Evolutionary conservation across 1,140 invertebrate genomes (phyloP), one percentile per base, ranked within the genome.

Genomic region (Centruroides sculpturatus): DNA sequence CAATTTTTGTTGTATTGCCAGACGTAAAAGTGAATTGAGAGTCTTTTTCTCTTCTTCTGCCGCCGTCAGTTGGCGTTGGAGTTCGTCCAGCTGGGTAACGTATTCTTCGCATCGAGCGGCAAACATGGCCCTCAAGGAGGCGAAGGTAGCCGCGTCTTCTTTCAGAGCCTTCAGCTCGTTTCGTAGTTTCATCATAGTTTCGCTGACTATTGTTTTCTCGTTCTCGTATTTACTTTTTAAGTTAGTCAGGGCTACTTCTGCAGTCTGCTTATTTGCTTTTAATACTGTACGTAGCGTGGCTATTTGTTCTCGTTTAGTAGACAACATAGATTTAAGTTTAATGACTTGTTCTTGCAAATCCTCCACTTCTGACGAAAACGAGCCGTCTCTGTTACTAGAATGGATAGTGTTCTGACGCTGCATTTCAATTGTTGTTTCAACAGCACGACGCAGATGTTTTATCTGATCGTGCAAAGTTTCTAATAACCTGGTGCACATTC

Each of bases 21-120:
- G 82, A 53, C 94, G 81, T 48, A 99, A 76, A 62, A 99, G 79
- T 68, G 97, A 93, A 77, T 99, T 99, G 58, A 99, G 78, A 0
- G 96, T 99, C 74, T 97, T 97, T 79, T 98, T 94, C 73, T 99
- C 96, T 66, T 99, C 95, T 74, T 99, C 95, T 6, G 91, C 92
- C 49, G 86, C 86, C 56, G 82, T 79, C 47, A 94, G 73, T 69
- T 91, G 85, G 65, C 88, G 82, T 69, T 92, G 86, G 46, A 95
- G 78, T 76, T 98, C 94, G 71, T 99, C 96, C 61, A 98, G 85
- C 78, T 99, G 92, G 13, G 95, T 96, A 7, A 92, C 91, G 75
- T 98, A 98, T 77, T 99, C 94, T 77, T 98, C 94, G 77, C 94
- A 98, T 47, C 96, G 84, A 59, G 96, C 94, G 47, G 92, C 94